phyloP scores from a whole-genome alignment of 1,140 invertebrate species.

The Eurosta solidaginis region DNA sequence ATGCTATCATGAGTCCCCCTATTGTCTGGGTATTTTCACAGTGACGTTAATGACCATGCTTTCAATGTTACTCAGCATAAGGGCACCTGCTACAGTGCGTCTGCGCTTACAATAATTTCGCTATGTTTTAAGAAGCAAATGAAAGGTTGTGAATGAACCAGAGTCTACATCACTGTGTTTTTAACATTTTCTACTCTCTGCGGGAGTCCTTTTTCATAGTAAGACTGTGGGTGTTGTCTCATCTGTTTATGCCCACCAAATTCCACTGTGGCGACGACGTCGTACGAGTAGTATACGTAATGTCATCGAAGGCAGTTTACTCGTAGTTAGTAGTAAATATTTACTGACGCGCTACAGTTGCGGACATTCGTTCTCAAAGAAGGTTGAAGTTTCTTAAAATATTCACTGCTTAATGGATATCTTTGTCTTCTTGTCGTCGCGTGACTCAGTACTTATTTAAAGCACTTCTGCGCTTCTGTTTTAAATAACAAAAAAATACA shows the following conservation, averaged over 20 bases:
- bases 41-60: too few relatives aligned
- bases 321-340: neutral
- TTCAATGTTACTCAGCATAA: too few relatives aligned
- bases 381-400: neutral
- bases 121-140: neutral
- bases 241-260: neutral
- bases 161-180: neutral
- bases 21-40: neutral
- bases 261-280: neutral
- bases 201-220: neutral
- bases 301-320: neutral
- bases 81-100: neutral
- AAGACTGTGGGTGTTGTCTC: neutral
- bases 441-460: neutral
- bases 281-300: neutral
- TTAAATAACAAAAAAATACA: neutral
- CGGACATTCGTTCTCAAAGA: neutral
- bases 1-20: too few relatives aligned
- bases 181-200: neutral
- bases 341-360: neutral
- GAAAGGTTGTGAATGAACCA: neutral
- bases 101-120: neutral
- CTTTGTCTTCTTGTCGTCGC: neutral
- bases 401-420: neutral
- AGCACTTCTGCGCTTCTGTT: neutral